Base-by-base conservation (phyloP, 2,113 vertebrate genomes). In the Entelurus aequoreus region DNA sequence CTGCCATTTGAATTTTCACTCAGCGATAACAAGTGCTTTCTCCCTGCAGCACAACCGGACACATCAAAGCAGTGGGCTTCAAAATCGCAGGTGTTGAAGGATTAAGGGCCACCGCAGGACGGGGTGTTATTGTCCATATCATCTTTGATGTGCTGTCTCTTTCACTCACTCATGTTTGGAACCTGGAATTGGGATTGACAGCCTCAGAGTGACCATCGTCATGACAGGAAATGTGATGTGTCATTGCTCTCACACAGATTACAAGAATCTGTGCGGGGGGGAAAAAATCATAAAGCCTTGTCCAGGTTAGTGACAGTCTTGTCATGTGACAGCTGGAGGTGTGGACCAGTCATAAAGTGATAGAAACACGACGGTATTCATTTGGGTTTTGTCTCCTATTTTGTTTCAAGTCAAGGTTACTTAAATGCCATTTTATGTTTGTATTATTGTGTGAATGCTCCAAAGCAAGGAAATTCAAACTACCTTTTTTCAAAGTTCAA, bases 21-120 rank as follows among this genome's bases (percentile, higher is more conserved):
- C 54, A 69, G 21, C 67, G 68, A 48, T 59, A 63, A 68, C 62
- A 73, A 78, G 59, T 15, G 7, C 42, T 81, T 71, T 79, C 64
- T 78, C 72, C 75, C 68, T 80, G 64, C 56, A 54, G 68, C 81
- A 19, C 69, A 75, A 76, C 72, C 65, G 77, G 69, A 77, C 47
- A 70, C 86, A 87, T 88, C 85, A 90, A 87, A 90, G 86, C 68
- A 75, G 66, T 44, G 60, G 72, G 76, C 76, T 88, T 88, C 84
- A 88, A 28, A 68, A 82, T 89, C 63, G 60, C 89, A 90, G 89
- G 87, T 89, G 87, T 86, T 76, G 83, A 79, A 86, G 86, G 87
- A 90, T 90, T 90, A 88, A 88, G 84, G 55, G 87, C 83, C 79
- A 86, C 85, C 82, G 84, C 83, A 65, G 80, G 82, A 84, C 60